A percentile compares a stretch with the other conserved stretches of the same genome.
Conservation (phyloP, 2,888 invertebrate genomes). For the Cryptus armator region DNA sequence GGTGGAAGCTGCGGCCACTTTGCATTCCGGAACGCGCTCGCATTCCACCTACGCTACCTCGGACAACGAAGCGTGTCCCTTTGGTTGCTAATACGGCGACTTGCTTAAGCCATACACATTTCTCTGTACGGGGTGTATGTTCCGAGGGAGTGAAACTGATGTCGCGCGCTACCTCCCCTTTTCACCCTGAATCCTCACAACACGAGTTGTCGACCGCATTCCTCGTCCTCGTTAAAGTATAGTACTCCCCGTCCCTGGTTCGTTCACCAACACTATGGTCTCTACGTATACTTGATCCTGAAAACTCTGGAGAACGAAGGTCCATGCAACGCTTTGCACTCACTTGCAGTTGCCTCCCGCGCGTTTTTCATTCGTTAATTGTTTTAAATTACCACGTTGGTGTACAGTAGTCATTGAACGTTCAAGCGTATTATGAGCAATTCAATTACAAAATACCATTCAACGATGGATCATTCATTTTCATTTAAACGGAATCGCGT, state of each 20-base stretch:
- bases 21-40: slow-evolving; percentile 69
- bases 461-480: slow-evolving; percentile 11
- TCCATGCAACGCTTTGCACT: slow-evolving; percentile 17
- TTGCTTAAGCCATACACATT: slow-evolving; percentile 54
- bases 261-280: slow-evolving; percentile 43
- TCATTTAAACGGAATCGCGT: slow-evolving; percentile 25
- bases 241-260: slow-evolving; percentile 32
- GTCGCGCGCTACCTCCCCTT: slow-evolving; percentile 49
- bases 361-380: slow-evolving; percentile 11
- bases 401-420: background rate
- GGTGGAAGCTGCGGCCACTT: slow-evolving; percentile 64
- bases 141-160: slow-evolving; percentile 56
- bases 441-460: slow-evolving; percentile 14
- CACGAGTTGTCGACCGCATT: slow-evolving; percentile 56
- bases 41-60: slow-evolving; percentile 67
- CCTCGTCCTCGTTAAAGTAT: slow-evolving; percentile 64
- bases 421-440: background rate
- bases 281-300: slow-evolving; percentile 17
- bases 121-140: slow-evolving; percentile 48
- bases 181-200: slow-evolving; percentile 39
- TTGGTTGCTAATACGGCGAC: slow-evolving; percentile 46
- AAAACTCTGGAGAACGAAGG: slow-evolving; percentile 4
- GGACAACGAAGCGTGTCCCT: slow-evolving; percentile 54
- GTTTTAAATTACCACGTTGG: background rate
- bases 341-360: slow-evolving; percentile 36